Percentiles rank a stretch among this genome's conserved stretches.
Conservation (phyloP, 2,797 vertebrate genomes). For the Microctenopoma stevenorrisi region DNA sequence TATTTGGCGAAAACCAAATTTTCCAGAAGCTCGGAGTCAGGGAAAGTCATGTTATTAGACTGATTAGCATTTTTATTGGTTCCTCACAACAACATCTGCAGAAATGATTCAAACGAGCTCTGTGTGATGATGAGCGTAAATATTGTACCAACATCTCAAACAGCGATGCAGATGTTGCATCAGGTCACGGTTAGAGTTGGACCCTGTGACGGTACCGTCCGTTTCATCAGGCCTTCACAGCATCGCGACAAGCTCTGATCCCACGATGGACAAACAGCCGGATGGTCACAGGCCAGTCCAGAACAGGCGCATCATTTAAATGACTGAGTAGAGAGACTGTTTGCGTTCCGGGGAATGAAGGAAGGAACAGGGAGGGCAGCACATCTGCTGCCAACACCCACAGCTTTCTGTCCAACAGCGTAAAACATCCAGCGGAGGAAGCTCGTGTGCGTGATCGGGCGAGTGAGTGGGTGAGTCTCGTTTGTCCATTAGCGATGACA, state of each 20-base stretch:
- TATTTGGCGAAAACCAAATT: neutral
- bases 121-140: neutral
- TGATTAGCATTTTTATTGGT: neutral
- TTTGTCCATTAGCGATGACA: conserved; percentile 25
- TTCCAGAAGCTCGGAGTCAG: neutral
- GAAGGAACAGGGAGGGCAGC: neutral
- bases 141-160: neutral
- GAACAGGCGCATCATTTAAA: neutral
- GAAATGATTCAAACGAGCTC: neutral
- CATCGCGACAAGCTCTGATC: no score
- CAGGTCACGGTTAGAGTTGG: no score
- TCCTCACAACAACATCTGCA: neutral
- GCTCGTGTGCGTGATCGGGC: neutral
- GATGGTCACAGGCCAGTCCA: neutral
- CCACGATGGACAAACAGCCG: conserved; percentile 3
- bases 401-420: conserved; percentile 6
- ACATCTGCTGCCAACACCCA: conserved; percentile 32
- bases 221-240: no score
- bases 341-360: conserved; percentile 25
- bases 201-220: no score
- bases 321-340: conserved; percentile 16
- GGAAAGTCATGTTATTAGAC: neutral
- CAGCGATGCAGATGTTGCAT: neutral
- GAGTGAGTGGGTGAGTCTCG: neutral
- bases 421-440: conserved; percentile 11